These are phyloP conservation scores for Pogonocichla stellata DNA, from an alignment of 2,113 vertebrate species.

Conservation along the genomic window DNA sequence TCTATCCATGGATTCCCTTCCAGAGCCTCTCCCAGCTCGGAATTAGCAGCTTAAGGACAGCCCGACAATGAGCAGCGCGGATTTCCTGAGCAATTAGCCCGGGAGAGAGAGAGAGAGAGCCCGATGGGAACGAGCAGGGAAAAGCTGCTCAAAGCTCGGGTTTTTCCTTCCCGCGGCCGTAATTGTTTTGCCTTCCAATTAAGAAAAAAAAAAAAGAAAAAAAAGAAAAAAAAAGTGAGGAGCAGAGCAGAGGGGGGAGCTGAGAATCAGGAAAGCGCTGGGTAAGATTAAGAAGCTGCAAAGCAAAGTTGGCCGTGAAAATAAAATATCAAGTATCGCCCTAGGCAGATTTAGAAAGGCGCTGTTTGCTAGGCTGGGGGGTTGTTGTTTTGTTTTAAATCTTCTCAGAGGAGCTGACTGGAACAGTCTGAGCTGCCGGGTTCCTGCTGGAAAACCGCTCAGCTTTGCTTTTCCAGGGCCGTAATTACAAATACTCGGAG, in stretches of 20 bases:
- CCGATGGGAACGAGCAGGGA: background rate
- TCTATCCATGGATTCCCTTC: constrained; percentile 12
- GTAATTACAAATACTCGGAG: background rate
- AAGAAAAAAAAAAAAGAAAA: background rate
- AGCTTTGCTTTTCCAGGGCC: background rate
- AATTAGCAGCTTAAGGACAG: constrained; percentile 40
- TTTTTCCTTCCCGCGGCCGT: background rate
- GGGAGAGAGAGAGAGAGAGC: background rate
- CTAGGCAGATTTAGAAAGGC: background rate
- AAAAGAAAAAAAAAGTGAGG: background rate
- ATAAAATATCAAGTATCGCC: background rate
- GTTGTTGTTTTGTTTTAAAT: background rate
- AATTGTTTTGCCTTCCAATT: background rate
- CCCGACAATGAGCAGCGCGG: constrained; percentile 29
- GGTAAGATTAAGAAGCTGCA: background rate
- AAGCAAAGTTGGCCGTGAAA: background rate
- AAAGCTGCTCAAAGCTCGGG: background rate
- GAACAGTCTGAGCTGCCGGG: background rate
- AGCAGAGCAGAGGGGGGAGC: background rate
- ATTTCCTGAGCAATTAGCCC: constrained; percentile 58
- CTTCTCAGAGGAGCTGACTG: background rate
- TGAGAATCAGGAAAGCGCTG: background rate
- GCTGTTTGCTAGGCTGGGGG: background rate
- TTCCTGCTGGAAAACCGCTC: background rate
- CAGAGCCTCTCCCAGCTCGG: constrained; percentile 29